Evolutionary conservation across 92 coral and sea anemone species (phyloP).

Genomic region (Palythoa caribaeorum): DNA sequence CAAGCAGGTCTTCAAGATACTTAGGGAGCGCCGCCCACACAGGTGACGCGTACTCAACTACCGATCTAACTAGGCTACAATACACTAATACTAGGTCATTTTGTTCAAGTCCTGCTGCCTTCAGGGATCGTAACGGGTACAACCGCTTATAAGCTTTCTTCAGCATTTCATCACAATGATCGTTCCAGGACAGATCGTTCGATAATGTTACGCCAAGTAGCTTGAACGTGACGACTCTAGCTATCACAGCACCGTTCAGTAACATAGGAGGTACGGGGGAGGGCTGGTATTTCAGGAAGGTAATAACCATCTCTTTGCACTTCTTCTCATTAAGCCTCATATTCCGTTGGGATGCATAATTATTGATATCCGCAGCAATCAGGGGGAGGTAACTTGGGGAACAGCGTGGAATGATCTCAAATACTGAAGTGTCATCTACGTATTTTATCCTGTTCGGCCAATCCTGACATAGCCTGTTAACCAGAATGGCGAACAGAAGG

Average conservation of each 20-base stretch:
- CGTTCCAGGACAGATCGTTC: constrained; percentile 33
- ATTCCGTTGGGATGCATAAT: constrained; percentile 30
- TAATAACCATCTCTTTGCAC: constrained; percentile 20
- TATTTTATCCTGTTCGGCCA: constrained; percentile 52
- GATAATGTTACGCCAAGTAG: constrained; percentile 21
- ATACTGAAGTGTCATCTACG: constrained; percentile 50
- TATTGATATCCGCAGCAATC: constrained; percentile 28
- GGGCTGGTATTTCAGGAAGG: constrained; percentile 26
- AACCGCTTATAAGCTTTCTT: constrained; percentile 39
- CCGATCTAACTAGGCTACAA: no score
- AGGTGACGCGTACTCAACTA: no score
- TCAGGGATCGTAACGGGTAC: constrained; percentile 27
- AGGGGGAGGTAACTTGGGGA: constrained; percentile 43
- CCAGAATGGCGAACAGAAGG: constrained; percentile 61
- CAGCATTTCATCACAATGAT: constrained; percentile 20
- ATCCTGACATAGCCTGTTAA: constrained; percentile 40
- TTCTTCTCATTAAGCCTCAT: constrained; percentile 10
- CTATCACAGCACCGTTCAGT: constrained; percentile 26
- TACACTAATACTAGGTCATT: no score
- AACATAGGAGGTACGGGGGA: constrained; percentile 25
- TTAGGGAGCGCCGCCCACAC: no score
- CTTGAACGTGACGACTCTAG: constrained; percentile 21
- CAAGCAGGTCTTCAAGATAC: no score
- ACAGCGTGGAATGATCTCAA: constrained; percentile 50
- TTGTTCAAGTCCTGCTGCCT: background rate